A percentile compares a stretch with the other conserved stretches of the same genome.
These are phyloP conservation scores for Aurelia aurita DNA, from an alignment of 30 jellyfish, hydroid and myxozoan species.

Conservation along the genomic window DNA sequence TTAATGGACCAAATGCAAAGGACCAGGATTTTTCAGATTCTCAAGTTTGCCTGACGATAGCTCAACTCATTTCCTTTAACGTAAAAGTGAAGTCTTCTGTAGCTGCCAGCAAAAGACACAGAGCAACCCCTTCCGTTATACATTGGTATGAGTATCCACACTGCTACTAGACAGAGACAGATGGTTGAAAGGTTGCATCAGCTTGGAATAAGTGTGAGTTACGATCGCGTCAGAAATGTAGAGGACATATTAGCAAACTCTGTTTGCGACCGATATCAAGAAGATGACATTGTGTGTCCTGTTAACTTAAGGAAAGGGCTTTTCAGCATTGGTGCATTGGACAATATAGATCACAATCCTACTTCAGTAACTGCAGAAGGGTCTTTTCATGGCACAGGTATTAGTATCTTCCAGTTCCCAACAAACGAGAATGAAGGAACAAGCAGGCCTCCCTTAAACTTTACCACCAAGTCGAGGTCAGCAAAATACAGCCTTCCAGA, in stretches of 20 bases:
- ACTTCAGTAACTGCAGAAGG: background rate
- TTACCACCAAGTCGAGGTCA: background rate
- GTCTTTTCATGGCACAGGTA: background rate
- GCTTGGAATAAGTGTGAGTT: constrained; percentile 21
- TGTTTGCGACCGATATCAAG: background rate
- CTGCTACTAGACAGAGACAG: background rate
- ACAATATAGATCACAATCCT: background rate
- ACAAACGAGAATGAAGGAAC: background rate
- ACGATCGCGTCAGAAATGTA: background rate
- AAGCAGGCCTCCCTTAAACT: background rate
- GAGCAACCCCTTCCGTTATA: constrained; percentile 15
- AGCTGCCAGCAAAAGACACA: background rate
- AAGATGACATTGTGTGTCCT: background rate
- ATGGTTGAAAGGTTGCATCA: background rate
- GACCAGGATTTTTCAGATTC: background rate
- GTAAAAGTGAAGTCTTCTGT: background rate
- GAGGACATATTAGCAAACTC: background rate
- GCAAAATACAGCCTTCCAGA: background rate
- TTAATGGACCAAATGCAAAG: background rate
- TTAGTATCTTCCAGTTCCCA: background rate
- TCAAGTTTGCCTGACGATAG: background rate
- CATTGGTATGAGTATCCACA: background rate
- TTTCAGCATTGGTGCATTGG: background rate
- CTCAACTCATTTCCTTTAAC: background rate
- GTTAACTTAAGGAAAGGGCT: too few species aligned